Evolutionary conservation across 2,113 vertebrate species (phyloP).

Genomic region (Ammospiza caudacuta): DNA sequence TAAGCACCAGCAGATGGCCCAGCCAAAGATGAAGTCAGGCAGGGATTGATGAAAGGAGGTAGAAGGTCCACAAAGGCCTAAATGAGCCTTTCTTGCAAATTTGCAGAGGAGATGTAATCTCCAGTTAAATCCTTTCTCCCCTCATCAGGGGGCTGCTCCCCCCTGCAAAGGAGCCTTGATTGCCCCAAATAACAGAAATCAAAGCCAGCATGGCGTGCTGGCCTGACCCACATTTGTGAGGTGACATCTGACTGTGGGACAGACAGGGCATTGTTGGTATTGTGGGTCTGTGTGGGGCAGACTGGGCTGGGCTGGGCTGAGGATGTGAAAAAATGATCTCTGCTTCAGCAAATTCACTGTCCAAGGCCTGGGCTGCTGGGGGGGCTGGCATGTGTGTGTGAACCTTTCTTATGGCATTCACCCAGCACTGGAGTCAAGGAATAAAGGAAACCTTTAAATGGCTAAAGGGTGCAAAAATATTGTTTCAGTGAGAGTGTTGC

Average conservation of each 20-base stretch:
- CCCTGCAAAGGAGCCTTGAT: constrained; percentile 10
- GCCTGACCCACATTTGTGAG: constrained; percentile 44
- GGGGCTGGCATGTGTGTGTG: background rate
- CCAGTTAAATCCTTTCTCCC: constrained; percentile 32
- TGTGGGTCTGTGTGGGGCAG: background rate
- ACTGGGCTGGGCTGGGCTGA: background rate
- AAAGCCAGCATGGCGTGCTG: background rate
- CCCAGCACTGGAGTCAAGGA: background rate
- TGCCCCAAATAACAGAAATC: constrained; percentile 53
- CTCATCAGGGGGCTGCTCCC: background rate
- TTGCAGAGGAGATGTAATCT: constrained; percentile 40
- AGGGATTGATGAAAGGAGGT: constrained; percentile 14
- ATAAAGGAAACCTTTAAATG: background rate
- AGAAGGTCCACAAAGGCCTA: constrained; percentile 24
- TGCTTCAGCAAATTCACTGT: background rate
- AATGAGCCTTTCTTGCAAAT: constrained; percentile 52
- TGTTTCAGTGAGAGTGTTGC: background rate
- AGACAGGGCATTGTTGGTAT: background rate
- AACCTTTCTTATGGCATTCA: background rate
- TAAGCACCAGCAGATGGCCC: constrained; percentile 39
- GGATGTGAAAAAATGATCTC: background rate
- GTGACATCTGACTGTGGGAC: constrained; percentile 42
- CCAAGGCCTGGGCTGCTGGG: background rate
- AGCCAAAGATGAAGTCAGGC: background rate
- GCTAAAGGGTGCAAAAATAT: background rate